Base-by-base conservation (phyloP, 2,888 invertebrate species). In the Dryobota labecula region DNA sequence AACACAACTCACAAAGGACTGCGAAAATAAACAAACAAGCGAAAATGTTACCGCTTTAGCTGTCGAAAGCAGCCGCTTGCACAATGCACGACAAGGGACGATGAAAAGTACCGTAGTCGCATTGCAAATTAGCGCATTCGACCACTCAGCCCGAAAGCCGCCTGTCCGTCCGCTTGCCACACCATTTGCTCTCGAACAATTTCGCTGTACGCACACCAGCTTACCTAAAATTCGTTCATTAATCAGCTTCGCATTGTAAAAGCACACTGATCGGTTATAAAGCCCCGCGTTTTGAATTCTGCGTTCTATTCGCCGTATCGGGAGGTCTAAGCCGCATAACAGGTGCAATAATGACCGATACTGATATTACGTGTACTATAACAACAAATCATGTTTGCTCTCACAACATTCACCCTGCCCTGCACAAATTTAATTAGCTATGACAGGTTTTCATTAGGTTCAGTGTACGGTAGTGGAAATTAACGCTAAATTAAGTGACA, bases 81-180 rank as follows among this genome's bases (percentile, higher is more conserved):
- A 87, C 87, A 88, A 86, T 87, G 87, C 83, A 84, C 85, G 86
- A 84, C 85, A 80, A 83, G 86, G 84, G 84, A 85, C 87, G 87
- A 80, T 89, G 90, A 91, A 91, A 92, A 92, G 90, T 90, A 86
- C 86, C 88, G 88, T 89, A 90, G 89, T 90, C 89, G 87, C 89
- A 88, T 90, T 90, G 90, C 91, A 92, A 92, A 93, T 94, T 92
- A 94, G 92, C 88, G 92, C 92, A 89, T 89, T 91, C 88, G 87
- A 88, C 91, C 92, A 88, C 88, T 88, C 90, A 89, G 84, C 90
- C 88, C 83, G 87, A 90, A 92, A 89, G 87, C 87, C 83, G 87
- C 84, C 89, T 87, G 91, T 90, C 90, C 87, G 88, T 89, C 84
- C 90, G 84, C 84, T 84, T 88, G 89, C 90, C 91, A 88, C 92